A percentile compares a stretch with the other conserved stretches of the same genome.
These are phyloP conservation scores for Sebastes hopkinsi DNA, from an alignment of 2,797 vertebrate species.

Conservation along the genomic window DNA sequence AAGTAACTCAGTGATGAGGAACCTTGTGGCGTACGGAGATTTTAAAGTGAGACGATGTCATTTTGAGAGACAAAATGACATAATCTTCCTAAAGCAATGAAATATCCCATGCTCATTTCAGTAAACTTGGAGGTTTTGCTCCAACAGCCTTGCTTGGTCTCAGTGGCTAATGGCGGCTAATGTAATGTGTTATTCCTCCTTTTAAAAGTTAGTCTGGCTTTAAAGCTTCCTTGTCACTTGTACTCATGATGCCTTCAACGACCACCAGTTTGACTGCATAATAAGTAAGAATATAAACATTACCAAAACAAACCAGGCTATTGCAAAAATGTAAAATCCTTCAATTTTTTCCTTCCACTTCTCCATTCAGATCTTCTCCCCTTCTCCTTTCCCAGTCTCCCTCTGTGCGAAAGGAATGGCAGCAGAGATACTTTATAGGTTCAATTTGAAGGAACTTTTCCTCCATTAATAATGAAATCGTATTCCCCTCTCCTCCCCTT, in stretches of 20 bases:
- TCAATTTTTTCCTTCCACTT: neutral
- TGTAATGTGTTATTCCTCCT: neutral
- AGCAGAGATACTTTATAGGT: slow-evolving; percentile 63
- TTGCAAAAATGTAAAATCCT: neutral
- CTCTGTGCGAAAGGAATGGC: slow-evolving; percentile 11
- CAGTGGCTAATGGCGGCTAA: neutral
- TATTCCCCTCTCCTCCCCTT: slow-evolving; percentile 38
- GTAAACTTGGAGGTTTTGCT: neutral
- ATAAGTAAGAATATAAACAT: neutral
- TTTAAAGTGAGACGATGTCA: slow-evolving; percentile 6
- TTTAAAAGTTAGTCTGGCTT: neutral
- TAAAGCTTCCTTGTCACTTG: neutral
- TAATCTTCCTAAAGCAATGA: neutral
- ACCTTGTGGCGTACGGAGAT: neutral
- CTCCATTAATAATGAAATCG: slow-evolving; percentile 78
- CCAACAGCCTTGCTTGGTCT: neutral
- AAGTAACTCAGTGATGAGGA: slow-evolving; percentile 12
- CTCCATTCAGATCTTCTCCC: slow-evolving; percentile 2
- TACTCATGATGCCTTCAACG: neutral
- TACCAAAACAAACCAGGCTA: neutral
- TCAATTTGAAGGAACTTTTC: slow-evolving; percentile 69
- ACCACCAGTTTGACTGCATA: neutral
- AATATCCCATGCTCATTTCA: neutral
- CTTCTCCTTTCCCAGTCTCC: slow-evolving; percentile 10
- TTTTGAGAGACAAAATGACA: neutral